Evolutionary conservation across 2,888 invertebrate species (phyloP), one percentile per base, ranked within the genome.

Genomic region (Eupithecia pulchellata): DNA sequence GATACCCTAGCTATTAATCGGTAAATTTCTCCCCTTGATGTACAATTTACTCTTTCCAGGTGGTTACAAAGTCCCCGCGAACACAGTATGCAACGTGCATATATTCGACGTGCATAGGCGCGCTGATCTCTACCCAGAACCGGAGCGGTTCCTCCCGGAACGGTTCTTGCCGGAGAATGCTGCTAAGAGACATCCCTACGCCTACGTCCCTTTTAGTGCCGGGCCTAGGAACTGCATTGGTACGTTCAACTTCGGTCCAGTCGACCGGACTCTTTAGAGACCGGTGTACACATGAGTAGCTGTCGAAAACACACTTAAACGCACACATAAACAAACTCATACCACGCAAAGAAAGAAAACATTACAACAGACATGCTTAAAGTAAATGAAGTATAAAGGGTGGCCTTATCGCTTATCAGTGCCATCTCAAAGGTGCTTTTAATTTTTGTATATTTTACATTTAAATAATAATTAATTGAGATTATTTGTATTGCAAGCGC

Each of bases 171-270:
- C 95, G 0, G 96, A 97, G 77, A 94, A 94, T 69, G 82, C 86
- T 1, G 67, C 77, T 1, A 82, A 86, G 17, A 88, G 96, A 6
- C 96, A 96, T 87, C 95, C 96, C 0, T 96, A 94, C 76, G 92
- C 95, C 0, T 96, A 95, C 80, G 91, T 96, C 71, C 96, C 96
- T 0, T 96, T 96, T 75, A 96, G 96, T 80, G 96, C 96, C n/a
- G 96, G 96, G 0, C 95, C 95, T 0, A 92, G 96, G 27, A 96
- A 96, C 84, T 96, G 96, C 77, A 96, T 96, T 75, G 96, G 96
- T 96, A 64, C 2, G 68, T 71, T n/a, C 29, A 57, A 57, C 2
- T 17, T 29, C 30, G n/a, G n/a, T n/a, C n/a, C n/a, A n/a, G n/a
- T n/a, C n/a, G n/a, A n/a, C n/a, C n/a, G n/a, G 42, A 20, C n/a